A percentile compares a stretch with the other conserved stretches of the same genome.
phyloP scores from a whole-genome alignment of 2,888 invertebrate genomes.

The Drosophila engyochracea region DNA sequence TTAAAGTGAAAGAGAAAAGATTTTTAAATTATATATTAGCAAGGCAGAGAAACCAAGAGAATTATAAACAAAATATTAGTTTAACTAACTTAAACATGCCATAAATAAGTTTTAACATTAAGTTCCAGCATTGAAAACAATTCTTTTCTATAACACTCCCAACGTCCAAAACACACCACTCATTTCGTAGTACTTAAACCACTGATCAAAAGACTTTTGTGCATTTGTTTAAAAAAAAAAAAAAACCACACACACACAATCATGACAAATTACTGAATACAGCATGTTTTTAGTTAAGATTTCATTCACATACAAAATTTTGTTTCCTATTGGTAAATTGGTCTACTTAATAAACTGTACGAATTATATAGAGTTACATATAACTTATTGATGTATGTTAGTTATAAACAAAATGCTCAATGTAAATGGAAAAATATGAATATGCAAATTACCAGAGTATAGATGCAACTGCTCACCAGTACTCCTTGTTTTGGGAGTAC shows the following conservation, averaged over 20 bases:
- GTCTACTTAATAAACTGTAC: slow-evolving; percentile 51
- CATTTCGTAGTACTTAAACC: slow-evolving; percentile 65
- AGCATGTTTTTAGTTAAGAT: slow-evolving; percentile 35
- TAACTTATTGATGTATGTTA: slow-evolving; percentile 36
- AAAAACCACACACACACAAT: slow-evolving; percentile 4
- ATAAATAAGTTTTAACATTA: slow-evolving; percentile 72
- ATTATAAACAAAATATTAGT: slow-evolving; percentile 51
- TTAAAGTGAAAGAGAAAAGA: slow-evolving; percentile 43
- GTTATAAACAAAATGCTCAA: slow-evolving; percentile 68
- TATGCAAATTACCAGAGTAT: slow-evolving; percentile 27
- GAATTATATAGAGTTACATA: slow-evolving; percentile 31
- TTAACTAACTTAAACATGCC: slow-evolving; percentile 79
- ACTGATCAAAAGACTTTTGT: slow-evolving; percentile 70
- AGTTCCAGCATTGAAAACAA: slow-evolving; percentile 37
- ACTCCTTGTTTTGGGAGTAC: slow-evolving; percentile 2
- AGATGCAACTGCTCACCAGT: slow-evolving; percentile 14
- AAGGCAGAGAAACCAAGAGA: slow-evolving; percentile 6
- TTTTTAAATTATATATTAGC: slow-evolving; percentile 27
- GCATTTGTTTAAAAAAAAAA: slow-evolving; percentile 47
- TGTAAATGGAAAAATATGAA: slow-evolving; percentile 44
- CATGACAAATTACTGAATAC: slow-evolving; percentile 28
- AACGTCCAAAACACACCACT: neutral
- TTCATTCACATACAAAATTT: slow-evolving; percentile 25
- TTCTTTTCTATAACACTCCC: neutral
- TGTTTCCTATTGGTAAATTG: slow-evolving; percentile 60